Evolutionary conservation across 2,797 vertebrate genomes (phyloP).

Genomic region (Sebastes iracundus): DNA sequence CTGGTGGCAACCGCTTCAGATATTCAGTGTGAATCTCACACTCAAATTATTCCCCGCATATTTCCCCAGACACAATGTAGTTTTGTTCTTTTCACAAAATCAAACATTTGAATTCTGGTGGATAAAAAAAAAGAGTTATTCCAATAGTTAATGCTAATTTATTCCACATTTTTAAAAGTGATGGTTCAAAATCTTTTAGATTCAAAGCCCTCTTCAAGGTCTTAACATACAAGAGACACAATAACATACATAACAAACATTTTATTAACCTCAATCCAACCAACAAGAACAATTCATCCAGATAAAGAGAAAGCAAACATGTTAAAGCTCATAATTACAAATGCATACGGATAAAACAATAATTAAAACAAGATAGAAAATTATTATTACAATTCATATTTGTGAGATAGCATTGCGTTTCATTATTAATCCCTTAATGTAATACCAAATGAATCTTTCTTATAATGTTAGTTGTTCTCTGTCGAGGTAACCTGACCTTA

Average conservation of each 20-base stretch:
- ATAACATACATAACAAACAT: not conserved
- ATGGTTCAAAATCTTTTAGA: not conserved
- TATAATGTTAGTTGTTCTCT: not conserved
- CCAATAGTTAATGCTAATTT: not conserved
- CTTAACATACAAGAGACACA: not conserved
- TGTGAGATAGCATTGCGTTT: not conserved
- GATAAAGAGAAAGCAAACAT: not conserved
- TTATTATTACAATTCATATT: too few species aligned
- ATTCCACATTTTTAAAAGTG: not conserved
- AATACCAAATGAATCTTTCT: not conserved
- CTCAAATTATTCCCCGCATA: not conserved
- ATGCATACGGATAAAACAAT: not conserved
- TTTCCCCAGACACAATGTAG: not conserved
- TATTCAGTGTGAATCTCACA: not conserved
- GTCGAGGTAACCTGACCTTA: constrained; percentile 6
- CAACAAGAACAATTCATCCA: not conserved
- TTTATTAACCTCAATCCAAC: not conserved
- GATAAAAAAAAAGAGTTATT: not conserved
- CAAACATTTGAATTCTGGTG: not conserved
- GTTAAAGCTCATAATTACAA: not conserved
- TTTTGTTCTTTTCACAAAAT: not conserved
- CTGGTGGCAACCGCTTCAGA: not conserved
- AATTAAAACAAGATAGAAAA: not conserved
- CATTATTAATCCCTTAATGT: not conserved
- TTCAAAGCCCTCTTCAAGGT: not conserved